Evolutionary conservation across 1,140 invertebrate species (phyloP).

Genomic region (Arctopsyche grandis): DNA sequence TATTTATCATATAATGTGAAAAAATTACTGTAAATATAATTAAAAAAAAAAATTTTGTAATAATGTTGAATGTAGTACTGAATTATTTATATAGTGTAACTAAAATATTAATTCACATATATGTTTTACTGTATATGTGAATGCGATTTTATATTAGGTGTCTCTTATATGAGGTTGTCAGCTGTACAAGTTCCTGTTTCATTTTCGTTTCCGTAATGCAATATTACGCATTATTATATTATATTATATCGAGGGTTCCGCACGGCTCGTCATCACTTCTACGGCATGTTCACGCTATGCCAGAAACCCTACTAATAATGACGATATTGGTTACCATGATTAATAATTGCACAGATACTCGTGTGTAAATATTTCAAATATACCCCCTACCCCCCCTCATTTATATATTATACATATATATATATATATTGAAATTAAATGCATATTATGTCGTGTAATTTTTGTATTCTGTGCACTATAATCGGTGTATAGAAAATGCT

Average conservation of each 20-base stretch:
- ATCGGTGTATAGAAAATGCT: conserved; percentile 1
- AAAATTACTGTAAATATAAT: neutral
- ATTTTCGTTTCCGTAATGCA: neutral
- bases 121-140: neutral
- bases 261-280: too few species aligned
- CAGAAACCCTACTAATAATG: too few species aligned
- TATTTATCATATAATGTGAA: neutral
- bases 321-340: neutral
- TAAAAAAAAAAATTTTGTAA: neutral
- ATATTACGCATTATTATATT: neutral
- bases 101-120: neutral
- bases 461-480: conserved; percentile 12
- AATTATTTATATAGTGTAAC: neutral
- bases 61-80: neutral
- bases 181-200: conserved; percentile 11
- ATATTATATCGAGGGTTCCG: too few species aligned
- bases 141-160: conserved; percentile 8
- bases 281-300: too few species aligned
- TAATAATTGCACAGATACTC: neutral
- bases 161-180: conserved; percentile 8
- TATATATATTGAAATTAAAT: neutral
- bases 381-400: neutral
- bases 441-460: neutral
- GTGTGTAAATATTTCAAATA: neutral
- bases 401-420: neutral